A percentile compares a stretch with the other conserved stretches of the same genome.
phyloP scores from a whole-genome alignment of 2,888 invertebrate genomes.

The Neoitamus cyanurus region DNA sequence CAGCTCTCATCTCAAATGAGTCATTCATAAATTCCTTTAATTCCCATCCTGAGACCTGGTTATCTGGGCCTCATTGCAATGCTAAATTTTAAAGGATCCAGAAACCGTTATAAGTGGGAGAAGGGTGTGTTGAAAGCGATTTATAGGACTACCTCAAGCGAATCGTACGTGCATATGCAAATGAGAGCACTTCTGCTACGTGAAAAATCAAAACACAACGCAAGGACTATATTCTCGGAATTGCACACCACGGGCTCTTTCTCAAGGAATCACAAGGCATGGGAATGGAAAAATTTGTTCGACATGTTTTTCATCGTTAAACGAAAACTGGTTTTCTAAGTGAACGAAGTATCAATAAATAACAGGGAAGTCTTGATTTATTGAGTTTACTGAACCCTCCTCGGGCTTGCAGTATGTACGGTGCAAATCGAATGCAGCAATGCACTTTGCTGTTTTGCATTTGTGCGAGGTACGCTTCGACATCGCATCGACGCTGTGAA shows the following conservation, averaged over 20 bases:
- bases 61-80: neutral
- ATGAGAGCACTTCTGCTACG: neutral
- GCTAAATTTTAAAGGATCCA: neutral
- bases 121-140: neutral
- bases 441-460: neutral
- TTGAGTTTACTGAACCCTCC: neutral
- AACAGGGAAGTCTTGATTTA: slow-evolving; percentile 30
- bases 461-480: neutral
- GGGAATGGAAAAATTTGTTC: neutral
- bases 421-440: neutral
- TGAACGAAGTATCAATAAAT: slow-evolving; percentile 28
- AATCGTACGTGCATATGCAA: neutral
- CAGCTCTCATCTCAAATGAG: neutral
- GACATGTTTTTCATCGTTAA: neutral
- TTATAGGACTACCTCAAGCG: neutral
- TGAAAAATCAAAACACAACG: neutral
- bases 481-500: neutral
- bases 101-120: neutral
- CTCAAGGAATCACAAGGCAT: neutral
- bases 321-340: neutral
- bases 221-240: neutral
- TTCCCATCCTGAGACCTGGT: neutral
- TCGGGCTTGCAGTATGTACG: neutral
- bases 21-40: neutral
- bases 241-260: neutral